Conservation (phyloP, 2,888 invertebrate genomes). For the Ectobius pallidus region DNA sequence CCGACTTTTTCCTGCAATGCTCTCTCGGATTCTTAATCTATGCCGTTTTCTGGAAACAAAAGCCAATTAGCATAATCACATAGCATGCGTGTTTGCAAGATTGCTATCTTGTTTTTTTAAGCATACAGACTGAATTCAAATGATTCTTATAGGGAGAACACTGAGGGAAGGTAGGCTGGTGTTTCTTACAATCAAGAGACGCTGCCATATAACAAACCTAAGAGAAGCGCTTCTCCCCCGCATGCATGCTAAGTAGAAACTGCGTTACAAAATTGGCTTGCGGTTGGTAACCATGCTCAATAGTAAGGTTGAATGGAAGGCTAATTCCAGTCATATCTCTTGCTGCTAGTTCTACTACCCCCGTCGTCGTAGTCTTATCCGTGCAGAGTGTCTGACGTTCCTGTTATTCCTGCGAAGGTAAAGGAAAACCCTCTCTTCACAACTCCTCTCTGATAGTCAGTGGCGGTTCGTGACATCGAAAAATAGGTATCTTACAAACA, state of each 20-base stretch:
- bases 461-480: too few relatives aligned
- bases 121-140: too few relatives aligned
- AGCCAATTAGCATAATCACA: too few relatives aligned
- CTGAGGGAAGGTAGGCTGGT: neutral
- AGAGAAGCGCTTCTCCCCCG: neutral
- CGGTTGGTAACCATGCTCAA: constrained; percentile 1
- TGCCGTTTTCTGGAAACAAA: too few relatives aligned
- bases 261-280: constrained; percentile 22
- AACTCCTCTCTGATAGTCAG: too few relatives aligned
- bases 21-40: too few relatives aligned
- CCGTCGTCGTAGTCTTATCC: too few relatives aligned
- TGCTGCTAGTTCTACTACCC: neutral
- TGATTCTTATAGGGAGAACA: too few relatives aligned
- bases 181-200: constrained; percentile 20
- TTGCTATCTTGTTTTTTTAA: too few relatives aligned
- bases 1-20: too few relatives aligned
- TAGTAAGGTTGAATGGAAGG: constrained; percentile 19
- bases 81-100: too few relatives aligned
- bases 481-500: too few relatives aligned
- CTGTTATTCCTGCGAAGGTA: neutral
- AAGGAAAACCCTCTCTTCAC: neutral
- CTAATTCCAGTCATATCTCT: constrained; percentile 15
- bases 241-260: constrained; percentile 21
- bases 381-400: neutral
- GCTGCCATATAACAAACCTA: constrained; percentile 14